Percentiles rank a stretch among this genome's conserved stretches.
phyloP scores from a whole-genome alignment of 2,113 vertebrate genomes.

The Corythoichthys intestinalis region DNA sequence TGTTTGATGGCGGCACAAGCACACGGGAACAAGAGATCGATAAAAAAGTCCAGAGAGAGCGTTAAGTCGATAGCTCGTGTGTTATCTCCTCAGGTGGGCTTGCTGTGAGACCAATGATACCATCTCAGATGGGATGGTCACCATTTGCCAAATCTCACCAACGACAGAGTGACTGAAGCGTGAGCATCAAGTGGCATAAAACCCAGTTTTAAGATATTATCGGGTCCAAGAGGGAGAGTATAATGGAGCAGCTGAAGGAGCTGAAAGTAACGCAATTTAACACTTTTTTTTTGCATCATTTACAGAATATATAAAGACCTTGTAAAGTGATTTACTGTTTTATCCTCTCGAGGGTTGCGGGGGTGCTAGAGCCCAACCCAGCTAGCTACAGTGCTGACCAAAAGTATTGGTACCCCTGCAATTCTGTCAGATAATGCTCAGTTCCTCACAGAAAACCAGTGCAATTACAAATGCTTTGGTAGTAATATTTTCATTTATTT shows the following conservation, averaged over 20 bases:
- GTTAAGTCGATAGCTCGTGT: conserved; percentile 55
- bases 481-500: too few species aligned
- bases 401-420: too few species aligned
- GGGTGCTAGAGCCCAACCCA: too few species aligned
- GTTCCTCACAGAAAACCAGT: too few species aligned
- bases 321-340: background rate
- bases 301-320: too few species aligned
- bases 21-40: conserved; percentile 45
- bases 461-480: too few species aligned
- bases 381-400: too few species aligned
- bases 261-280: conserved; percentile 2
- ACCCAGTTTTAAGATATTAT: conserved; percentile 48
- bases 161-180: conserved; percentile 39
- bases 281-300: conserved; percentile 7
- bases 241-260: background rate
- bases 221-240: conserved; percentile 6
- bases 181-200: conserved; percentile 47
- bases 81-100: conserved; percentile 63
- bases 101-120: conserved; percentile 40
- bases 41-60: conserved; percentile 44
- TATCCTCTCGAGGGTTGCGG: background rate
- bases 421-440: too few species aligned
- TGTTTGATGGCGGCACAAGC: conserved; percentile 45
- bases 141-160: conserved; percentile 43
- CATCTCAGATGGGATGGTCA: conserved; percentile 10